Evolutionary conservation across 1,140 invertebrate genomes (phyloP).

Genomic region (Nautilus pompilius): DNA sequence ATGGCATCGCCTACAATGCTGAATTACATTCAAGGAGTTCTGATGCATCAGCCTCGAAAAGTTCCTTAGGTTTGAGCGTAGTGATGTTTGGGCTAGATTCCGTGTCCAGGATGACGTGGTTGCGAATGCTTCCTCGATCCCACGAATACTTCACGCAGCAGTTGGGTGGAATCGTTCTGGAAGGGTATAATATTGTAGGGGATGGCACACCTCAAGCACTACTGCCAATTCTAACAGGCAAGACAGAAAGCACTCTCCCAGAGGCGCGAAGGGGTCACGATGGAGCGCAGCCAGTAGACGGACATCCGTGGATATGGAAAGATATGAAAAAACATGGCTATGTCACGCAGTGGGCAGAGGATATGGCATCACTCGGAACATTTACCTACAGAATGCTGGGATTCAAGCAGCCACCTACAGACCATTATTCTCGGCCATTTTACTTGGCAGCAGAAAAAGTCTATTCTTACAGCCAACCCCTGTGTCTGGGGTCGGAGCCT

Average conservation of each 20-base stretch:
- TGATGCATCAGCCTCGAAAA: background rate
- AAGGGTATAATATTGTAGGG: conserved; percentile 89
- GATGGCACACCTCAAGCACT: conserved; percentile 92
- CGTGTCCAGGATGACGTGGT: conserved; percentile 80
- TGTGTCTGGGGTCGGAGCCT: conserved; percentile 74
- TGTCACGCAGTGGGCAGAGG: conserved; percentile 79
- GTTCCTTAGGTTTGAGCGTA: conserved; percentile 65
- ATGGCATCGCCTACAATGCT: conserved; percentile 31
- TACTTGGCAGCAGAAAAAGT: conserved; percentile 65
- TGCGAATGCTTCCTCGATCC: conserved; percentile 78
- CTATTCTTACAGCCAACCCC: conserved; percentile 55
- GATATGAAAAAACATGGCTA: conserved; percentile 61
- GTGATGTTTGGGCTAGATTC: conserved; percentile 91
- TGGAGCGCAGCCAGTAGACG: conserved; percentile 67
- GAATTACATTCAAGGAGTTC: conserved; percentile 7
- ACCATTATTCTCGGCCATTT: conserved; percentile 86
- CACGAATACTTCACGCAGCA: conserved; percentile 73
- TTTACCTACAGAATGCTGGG: conserved; percentile 90
- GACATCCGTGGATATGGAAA: conserved; percentile 68
- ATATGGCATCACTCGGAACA: conserved; percentile 77
- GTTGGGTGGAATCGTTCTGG: conserved; percentile 69
- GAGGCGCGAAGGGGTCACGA: conserved; percentile 67
- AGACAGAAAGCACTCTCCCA: conserved; percentile 71
- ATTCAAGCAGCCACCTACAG: conserved; percentile 78
- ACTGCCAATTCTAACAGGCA: conserved; percentile 82